Conservation (phyloP, 2,113 vertebrate genomes). For the Diglossa brunneiventris region DNA sequence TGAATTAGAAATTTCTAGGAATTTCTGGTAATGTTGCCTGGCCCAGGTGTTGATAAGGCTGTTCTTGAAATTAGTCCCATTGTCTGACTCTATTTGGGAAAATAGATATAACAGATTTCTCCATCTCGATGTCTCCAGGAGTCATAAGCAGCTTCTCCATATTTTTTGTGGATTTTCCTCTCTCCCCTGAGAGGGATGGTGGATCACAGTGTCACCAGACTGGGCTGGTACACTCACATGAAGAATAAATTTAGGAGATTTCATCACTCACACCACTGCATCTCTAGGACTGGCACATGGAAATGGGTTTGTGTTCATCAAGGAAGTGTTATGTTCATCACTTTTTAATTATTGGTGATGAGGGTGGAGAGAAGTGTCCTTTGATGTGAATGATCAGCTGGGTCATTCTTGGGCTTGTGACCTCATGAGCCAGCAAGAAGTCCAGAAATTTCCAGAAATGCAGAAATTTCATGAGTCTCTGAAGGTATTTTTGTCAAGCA, state of each 20-base stretch:
- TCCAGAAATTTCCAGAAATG: not conserved
- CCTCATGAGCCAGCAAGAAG: not conserved
- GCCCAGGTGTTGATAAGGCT: not conserved
- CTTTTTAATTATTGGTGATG: not conserved
- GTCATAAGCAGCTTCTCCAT: not conserved
- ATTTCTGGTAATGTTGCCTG: not conserved
- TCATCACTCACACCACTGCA: not conserved
- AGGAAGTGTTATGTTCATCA: not conserved
- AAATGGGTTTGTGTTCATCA: not conserved
- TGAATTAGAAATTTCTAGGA: not conserved
- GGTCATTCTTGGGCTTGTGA: not conserved
- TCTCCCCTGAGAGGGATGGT: not conserved
- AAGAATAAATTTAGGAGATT: not conserved
- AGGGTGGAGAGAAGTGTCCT: not conserved
- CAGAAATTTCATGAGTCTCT: not conserved
- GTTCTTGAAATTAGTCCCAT: not conserved
- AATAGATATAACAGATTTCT: not conserved
- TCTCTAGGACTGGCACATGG: not conserved
- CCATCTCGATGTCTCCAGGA: not conserved
- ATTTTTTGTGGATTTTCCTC: not conserved
- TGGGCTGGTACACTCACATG: not conserved
- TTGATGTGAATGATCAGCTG: not conserved
- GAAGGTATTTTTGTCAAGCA: not conserved
- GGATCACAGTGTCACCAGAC: not conserved
- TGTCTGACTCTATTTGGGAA: not conserved